Conservation (phyloP, 2,888 invertebrate species). For the Xestoiulus laeticollis region DNA sequence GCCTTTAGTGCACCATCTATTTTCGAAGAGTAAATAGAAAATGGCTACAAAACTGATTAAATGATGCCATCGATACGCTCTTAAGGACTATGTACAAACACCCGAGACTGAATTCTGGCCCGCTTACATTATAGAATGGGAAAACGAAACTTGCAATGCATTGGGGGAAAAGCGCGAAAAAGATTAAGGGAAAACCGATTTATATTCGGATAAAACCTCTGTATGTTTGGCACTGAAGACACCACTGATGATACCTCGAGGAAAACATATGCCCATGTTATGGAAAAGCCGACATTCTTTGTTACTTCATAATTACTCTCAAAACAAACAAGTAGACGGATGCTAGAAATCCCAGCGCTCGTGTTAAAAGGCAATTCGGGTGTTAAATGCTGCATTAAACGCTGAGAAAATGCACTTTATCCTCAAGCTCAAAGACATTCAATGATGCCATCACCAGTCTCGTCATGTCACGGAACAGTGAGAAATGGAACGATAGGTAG, state of each 20-base stretch:
- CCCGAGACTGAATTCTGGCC: neutral
- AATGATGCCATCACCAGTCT: constrained; percentile 24
- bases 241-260: neutral
- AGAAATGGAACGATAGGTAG: neutral
- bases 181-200: constrained; percentile 18
- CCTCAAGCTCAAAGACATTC: neutral
- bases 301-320: neutral
- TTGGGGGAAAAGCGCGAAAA: neutral
- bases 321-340: constrained; percentile 21
- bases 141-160: neutral
- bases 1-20: constrained; percentile 23
- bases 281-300: constrained; percentile 13
- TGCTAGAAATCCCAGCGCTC: constrained; percentile 31
- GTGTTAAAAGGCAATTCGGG: constrained; percentile 23
- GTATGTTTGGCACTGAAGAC: neutral
- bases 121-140: neutral
- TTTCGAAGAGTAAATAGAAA: constrained; percentile 37
- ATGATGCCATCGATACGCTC: constrained; percentile 34
- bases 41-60: constrained; percentile 37
- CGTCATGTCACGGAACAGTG: constrained; percentile 29
- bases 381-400: constrained; percentile 29
- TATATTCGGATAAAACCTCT: neutral
- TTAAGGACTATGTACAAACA: constrained; percentile 1
- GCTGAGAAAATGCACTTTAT: constrained; percentile 2
- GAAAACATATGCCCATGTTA: neutral